These are phyloP conservation scores for Phaenicophaeus curvirostris DNA, from an alignment of 2,797 vertebrate species.

Conservation along the genomic window DNA sequence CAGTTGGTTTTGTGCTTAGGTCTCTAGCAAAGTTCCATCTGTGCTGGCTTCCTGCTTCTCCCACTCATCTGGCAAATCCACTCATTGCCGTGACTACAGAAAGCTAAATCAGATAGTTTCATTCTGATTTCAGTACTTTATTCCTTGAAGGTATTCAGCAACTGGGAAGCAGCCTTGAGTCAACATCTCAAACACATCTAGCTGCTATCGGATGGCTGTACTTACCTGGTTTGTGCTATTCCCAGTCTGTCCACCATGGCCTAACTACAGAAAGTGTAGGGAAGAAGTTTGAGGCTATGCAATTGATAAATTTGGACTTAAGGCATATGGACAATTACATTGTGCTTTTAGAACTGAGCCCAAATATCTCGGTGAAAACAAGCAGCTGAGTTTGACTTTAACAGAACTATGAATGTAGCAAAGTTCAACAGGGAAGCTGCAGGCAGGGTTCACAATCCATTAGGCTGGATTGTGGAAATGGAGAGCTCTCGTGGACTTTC, in stretches of 20 bases:
- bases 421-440: neutral
- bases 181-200: neutral
- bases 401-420: neutral
- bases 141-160: neutral
- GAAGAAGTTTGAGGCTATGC: neutral
- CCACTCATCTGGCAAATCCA: constrained; percentile 28
- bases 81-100: neutral
- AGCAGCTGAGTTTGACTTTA: neutral
- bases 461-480: neutral
- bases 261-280: neutral
- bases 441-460: neutral
- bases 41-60: neutral
- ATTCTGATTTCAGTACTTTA: neutral
- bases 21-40: neutral
- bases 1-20: neutral
- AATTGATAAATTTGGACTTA: neutral
- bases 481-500: neutral
- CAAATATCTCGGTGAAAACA: neutral
- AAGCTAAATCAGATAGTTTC: neutral
- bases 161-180: neutral
- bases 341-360: neutral
- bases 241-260: neutral
- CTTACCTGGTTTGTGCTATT: neutral
- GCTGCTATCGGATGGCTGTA: neutral
- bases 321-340: neutral